phyloP scores from a whole-genome alignment of 2,888 invertebrate species.

The Geotrupes spiniger region DNA sequence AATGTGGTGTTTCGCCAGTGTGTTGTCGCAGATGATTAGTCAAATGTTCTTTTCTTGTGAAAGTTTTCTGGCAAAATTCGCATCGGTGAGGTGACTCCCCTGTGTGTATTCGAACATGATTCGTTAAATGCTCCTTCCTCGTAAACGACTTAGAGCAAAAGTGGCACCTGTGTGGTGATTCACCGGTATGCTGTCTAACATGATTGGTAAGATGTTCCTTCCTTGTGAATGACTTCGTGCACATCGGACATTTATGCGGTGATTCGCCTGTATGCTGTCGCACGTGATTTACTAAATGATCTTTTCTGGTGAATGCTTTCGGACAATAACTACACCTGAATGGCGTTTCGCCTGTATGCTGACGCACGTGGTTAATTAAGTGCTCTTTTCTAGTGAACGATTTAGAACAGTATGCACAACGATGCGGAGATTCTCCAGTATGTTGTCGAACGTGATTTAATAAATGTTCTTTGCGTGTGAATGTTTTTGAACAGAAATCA shows the following conservation, averaged over 20 bases:
- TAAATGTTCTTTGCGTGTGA: constrained; percentile 74
- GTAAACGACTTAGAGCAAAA: constrained; percentile 84
- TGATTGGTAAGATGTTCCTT: constrained; percentile 83
- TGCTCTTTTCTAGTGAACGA: constrained; percentile 85
- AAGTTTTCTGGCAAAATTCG: constrained; percentile 67
- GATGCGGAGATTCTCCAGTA: constrained; percentile 80
- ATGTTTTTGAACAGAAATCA: constrained; percentile 76
- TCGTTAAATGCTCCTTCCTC: constrained; percentile 81
- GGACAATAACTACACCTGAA: constrained; percentile 82
- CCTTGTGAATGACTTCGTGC: constrained; percentile 74
- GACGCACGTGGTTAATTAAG: constrained; percentile 80
- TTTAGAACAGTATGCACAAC: constrained; percentile 83
- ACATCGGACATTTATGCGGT: constrained; percentile 73
- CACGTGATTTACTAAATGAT: constrained; percentile 74
- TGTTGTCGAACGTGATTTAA: constrained; percentile 76
- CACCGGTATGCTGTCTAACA: constrained; percentile 83
- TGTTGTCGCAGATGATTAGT: constrained; percentile 70
- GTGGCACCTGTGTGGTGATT: constrained; percentile 82
- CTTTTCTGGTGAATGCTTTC: constrained; percentile 81
- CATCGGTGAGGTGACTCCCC: constrained; percentile 69
- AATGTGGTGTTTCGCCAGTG: constrained; percentile 66
- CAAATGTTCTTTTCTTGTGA: constrained; percentile 70
- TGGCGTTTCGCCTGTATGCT: constrained; percentile 74
- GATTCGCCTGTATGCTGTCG: constrained; percentile 70
- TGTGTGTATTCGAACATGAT: constrained; percentile 69